Evolutionary conservation across 1,140 invertebrate species (phyloP), one percentile per base, ranked within the genome.

Genomic region (Aphaenogaster ashmeadi): DNA sequence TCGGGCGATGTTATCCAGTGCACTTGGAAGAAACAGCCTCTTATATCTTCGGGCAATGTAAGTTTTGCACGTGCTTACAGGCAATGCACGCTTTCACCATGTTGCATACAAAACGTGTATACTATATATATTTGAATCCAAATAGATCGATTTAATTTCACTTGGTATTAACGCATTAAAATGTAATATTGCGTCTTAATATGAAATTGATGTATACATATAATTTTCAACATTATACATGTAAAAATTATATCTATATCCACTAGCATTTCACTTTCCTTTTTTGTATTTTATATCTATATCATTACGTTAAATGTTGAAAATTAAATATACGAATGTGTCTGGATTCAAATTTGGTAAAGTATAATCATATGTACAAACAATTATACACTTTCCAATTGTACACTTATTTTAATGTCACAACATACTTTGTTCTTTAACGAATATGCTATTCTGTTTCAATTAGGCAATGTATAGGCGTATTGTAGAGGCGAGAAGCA

Each of bases 381-480:
- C 8, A 83, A n/a, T 74, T 60, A 11, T 72, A 60, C 27, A 83
- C 18, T 83, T 69, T 74, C 9, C 11, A 75, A 47, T 69, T 66
- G 13, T 83, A 21, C n/a, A 58, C 13, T 60, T 56, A 9, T 64
- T 0, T 85, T 62, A 36, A 54, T 77, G 13, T 66, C n/a, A 38
- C 21, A 33, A 50, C 67, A 50, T 54, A 52, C 13, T 58, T 52
- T 27, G 38, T 81, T 81, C 9, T 69, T 75, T 81, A 69, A 75
- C 33, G 21, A 83, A 21, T 78, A 21, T n/a, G 33, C 2, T 1
- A 6, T 60, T 87, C 21, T 90, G n/a, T 89, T 79, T 90, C 52
- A 3, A 58, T 64, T 95, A 98, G 98, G 97, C 97, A 88, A 98
- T 98, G 97, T 98, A 98, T 94, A 96, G 97, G 90, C 97, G 97